phyloP scores from a whole-genome alignment of 2,113 vertebrate genomes.

The Beaufortia kweichowensis region DNA sequence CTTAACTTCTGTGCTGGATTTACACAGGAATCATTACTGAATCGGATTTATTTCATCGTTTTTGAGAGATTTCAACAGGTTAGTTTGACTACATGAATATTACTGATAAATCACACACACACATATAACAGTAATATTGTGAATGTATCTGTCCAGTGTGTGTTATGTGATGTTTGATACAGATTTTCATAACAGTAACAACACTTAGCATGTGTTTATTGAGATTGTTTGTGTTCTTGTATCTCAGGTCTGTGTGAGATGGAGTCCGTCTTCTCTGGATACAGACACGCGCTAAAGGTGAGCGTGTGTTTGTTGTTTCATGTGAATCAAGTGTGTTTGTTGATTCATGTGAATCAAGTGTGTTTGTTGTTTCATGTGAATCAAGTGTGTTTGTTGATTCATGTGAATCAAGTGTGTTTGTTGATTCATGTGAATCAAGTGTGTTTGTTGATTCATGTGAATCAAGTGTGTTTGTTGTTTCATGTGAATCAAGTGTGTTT shows the following conservation, averaged over 20 bases:
- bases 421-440: no score
- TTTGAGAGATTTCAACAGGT: constrained; percentile 44
- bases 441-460: no score
- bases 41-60: neutral
- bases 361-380: no score
- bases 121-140: neutral
- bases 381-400: no score
- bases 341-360: no score
- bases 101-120: no score
- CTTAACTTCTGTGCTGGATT: neutral
- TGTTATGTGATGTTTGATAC: neutral
- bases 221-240: neutral
- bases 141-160: neutral
- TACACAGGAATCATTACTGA: neutral
- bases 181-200: no score
- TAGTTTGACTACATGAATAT: no score
- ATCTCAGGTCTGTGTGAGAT: neutral
- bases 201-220: neutral
- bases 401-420: no score
- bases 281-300: constrained; percentile 26
- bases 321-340: neutral
- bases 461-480: no score
- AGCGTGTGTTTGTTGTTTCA: neutral
- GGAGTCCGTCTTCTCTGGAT: constrained; percentile 17
- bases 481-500: no score